Evolutionary conservation across 2,888 invertebrate species (phyloP), one percentile per base, ranked within the genome.

Genomic region (Argyresthia goedartella): DNA sequence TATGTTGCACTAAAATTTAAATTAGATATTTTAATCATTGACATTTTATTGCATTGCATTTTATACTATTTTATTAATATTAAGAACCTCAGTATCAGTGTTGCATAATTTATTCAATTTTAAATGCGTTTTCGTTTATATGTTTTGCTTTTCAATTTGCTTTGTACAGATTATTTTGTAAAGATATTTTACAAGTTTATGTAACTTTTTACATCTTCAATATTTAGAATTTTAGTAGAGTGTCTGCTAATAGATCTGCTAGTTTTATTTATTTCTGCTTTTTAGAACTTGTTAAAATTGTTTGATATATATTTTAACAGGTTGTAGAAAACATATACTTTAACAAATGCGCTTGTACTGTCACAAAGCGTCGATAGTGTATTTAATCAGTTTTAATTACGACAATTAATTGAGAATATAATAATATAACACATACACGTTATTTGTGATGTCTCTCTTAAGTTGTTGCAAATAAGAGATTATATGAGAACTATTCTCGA

Each of bases 61-160:
- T 66, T 72, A 66, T 65, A 61, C 62, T 62, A 60, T 62, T 61
- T 61, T 60, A 64, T 65, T 64, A 61, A 57, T 57, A 65, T 65
- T 53, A 60, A 56, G 62, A 55, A 58, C 57, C 63, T 65, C 60
- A 59, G 57, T 67, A 66, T 71, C 69, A 60, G 63, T 74, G 74
- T 82, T 82, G 76, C 76, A 69, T 82, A 81, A 81, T 81, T 82
- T 82, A 81, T 81, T 76, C 62, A 73, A 73, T 76, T 77, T 73
- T 76, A 74, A 73, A 59, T 60, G 65, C 72, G 72, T 77, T 80
- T 76, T 72, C 13, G 59, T 68, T 69, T 74, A 61, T 66, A 75
- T 41, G 48, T 41, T 13, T 41, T 72, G 76, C 64, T 77, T 72
- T 76, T 72, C 66, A 65, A 16, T 52, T 60, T 59, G 70, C 73